Base-by-base conservation (phyloP, 2,113 vertebrate genomes). In the Corythornis cristatus region DNA sequence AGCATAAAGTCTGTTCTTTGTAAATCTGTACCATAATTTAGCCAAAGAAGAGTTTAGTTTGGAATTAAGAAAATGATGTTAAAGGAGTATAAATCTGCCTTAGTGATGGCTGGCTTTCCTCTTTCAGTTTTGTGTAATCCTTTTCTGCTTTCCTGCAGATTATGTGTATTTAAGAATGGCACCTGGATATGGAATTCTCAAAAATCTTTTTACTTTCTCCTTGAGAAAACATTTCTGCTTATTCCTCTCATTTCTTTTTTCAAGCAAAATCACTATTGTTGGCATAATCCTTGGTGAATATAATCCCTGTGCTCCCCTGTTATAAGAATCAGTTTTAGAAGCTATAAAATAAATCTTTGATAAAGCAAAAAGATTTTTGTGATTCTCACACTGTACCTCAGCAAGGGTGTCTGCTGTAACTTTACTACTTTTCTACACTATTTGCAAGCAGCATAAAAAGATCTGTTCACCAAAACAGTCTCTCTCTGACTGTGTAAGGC, bases 41-140 rank as follows among this genome's bases (percentile, higher is more conserved):
- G 76, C 61, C 45, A 75, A 73, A 88, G 53, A 86, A 93, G 64
- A 77, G 75, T 96, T 94, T 96, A 83, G 72, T 68, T 93, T 96
- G 96, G 90, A 94, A 78, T 86, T 88, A 86, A 60, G 83, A 88
- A 93, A 90, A 83, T 31, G 8, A 42, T 86, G 35, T 93, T 88
- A 72, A 90, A 95, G 53, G 5, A 29, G 35, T 92, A 90, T 93
- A 95, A 96, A 96, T 96, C 93, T 91, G 45, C 53, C 29, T 78
- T 81, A 88, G 85, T 61, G 57, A 60, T 83, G 74, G 48, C 82
- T 87, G 28, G 33, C 46, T 91, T 93, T 95, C 81, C 91, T 95
- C 84, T 83, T 71, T 17, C 22, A 83, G 83, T 76, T 80, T 77
- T 93, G 72, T 71, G 23, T 89, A 91, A 71, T 71, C 50, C n/a